Conservation (phyloP, 2,797 vertebrate species). For the Pipistrellus kuhlii region DNA sequence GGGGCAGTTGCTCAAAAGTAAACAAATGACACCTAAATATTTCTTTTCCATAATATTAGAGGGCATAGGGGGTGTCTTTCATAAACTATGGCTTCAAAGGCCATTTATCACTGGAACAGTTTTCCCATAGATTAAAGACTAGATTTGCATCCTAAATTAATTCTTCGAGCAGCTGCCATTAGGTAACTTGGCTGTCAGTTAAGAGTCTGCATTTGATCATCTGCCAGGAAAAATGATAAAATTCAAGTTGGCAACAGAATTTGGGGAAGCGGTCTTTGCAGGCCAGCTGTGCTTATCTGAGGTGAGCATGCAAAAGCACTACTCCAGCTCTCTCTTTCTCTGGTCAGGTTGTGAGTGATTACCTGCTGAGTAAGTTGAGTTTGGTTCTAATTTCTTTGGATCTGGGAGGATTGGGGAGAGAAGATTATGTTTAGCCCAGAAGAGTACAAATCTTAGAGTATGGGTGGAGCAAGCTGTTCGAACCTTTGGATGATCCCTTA, state of each 20-base stretch:
- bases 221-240: constrained; percentile 81
- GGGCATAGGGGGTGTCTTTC: constrained; percentile 17
- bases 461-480: background rate
- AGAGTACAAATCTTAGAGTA: background rate
- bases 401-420: background rate
- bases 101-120: constrained; percentile 52
- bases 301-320: background rate
- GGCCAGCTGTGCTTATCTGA: constrained; percentile 73
- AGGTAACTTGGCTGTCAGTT: constrained; percentile 79
- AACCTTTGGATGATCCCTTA: background rate
- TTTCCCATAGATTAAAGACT: constrained; percentile 69
- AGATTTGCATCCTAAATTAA: constrained; percentile 82
- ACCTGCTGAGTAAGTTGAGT: background rate
- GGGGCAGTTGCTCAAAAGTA: background rate
- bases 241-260: constrained; percentile 75
- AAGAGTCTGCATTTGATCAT: constrained; percentile 78
- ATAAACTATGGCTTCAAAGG: constrained; percentile 53
- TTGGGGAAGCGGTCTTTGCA: constrained; percentile 64
- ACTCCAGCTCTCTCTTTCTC: background rate
- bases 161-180: constrained; percentile 77
- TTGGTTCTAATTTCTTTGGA: background rate
- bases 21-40: constrained; percentile 35
- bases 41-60: constrained; percentile 1
- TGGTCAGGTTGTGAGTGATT: background rate
- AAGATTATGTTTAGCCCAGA: background rate